Evolutionary conservation across 2,888 invertebrate species (phyloP), one percentile per base, ranked within the genome.

Genomic region (Ferdinandea cuprea): DNA sequence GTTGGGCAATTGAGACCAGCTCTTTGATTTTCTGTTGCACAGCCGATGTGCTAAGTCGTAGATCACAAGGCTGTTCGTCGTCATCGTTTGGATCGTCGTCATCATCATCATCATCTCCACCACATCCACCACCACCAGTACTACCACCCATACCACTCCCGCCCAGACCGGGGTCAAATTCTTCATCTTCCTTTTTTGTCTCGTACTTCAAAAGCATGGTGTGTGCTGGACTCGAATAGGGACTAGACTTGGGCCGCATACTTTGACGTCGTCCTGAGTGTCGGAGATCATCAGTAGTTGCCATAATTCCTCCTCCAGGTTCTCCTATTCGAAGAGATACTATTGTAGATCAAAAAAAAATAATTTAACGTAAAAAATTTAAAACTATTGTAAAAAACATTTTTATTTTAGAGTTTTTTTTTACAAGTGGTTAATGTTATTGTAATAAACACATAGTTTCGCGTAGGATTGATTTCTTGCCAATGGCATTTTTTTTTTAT

Each of bases 51-150:
- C 86, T 87, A 48, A 89, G 86, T 44, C 91, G 88, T 80, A 91
- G 86, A 87, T 91, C 91, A 85, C 89, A 91, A 9, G 91, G 91
- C 78, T 91, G 76, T 77, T 88, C 89, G 81, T 88, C 87, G 68
- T 86, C 86, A 15, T 86, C 87, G 25, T 68, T 83, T 32, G 46
- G 66, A 52, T 78, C 72, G 17, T 87, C 86, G 9, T 87, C 85
- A 44, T 87, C 86, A 25, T 84, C 81, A 50, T 86, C 86, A 59
- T 86, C 86, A 17, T 46, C 69, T 46, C 50, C 74, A 61, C 63
- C 71, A 84, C 81, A n/a, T n/a, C n/a, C n/a, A n/a, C n/a, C n/a
- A 50, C 86, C 86, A 59, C 86, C 86, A 17, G 42, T 66, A 50
- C 50, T 77, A 61, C 63, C 71, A 84, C 81, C 63, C 56, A 68